Evolutionary conservation across 1,140 invertebrate species (phyloP).

Genomic region (Drosophila burlai): DNA sequence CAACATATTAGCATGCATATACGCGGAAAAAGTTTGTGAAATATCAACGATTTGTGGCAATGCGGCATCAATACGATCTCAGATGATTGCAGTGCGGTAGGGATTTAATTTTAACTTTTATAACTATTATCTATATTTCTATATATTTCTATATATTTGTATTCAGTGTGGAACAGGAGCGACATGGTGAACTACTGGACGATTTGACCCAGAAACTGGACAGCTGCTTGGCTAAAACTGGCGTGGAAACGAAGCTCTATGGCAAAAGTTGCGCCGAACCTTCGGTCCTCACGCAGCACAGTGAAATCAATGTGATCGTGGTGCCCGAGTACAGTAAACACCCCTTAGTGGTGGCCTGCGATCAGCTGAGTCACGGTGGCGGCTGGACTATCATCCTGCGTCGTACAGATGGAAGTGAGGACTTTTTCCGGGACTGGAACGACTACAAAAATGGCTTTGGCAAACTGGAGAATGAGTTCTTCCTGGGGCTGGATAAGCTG

Average conservation of each 20-base stretch:
- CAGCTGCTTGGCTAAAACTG: conserved; percentile 12
- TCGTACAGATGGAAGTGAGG: conserved; percentile 87
- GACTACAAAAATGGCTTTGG: conserved; percentile 89
- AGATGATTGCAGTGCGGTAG: conserved; percentile 39
- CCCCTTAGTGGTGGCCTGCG: conserved; percentile 46
- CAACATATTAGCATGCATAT: not conserved
- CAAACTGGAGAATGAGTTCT: conserved; percentile 87
- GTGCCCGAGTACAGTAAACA: conserved; percentile 36
- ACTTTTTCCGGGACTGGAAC: conserved; percentile 87
- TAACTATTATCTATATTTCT: not conserved
- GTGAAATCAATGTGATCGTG: conserved; percentile 35
- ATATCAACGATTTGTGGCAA: conserved; percentile 35
- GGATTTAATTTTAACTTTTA: not conserved
- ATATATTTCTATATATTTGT: no score
- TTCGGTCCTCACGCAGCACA: conserved; percentile 20
- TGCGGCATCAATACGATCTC: conserved; percentile 35
- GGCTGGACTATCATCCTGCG: conserved; percentile 86
- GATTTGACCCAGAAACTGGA: conserved; percentile 25
- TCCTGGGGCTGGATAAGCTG: conserved; percentile 87
- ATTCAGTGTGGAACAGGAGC: conserved; percentile 30
- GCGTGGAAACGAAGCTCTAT: conserved; percentile 9
- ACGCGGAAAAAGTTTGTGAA: conserved; percentile 29
- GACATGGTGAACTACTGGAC: conserved; percentile 28
- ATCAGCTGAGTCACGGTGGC: conserved; percentile 34
- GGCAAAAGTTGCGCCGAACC: conserved; percentile 36